Conservation (phyloP, 2,888 invertebrate genomes). For the Ichneumoninae sp. region DNA sequence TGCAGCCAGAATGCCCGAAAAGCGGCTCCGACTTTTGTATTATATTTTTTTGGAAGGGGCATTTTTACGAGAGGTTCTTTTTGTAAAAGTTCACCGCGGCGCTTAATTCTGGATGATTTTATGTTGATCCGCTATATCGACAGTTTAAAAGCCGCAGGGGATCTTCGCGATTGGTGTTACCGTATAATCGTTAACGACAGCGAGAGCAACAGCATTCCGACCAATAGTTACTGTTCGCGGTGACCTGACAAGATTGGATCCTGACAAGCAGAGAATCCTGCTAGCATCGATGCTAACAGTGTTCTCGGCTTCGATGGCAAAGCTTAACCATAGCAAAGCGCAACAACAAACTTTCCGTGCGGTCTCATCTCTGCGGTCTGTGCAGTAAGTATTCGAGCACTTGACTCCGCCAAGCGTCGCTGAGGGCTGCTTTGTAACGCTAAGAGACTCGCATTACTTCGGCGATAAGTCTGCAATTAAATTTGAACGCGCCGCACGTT, state of each 20-base stretch:
- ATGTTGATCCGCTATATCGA: background rate
- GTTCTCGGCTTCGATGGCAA: background rate
- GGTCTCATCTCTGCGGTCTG: slow-evolving; percentile 44
- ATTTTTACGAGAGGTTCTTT: background rate
- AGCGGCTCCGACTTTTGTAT: background rate
- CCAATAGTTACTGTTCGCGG: background rate
- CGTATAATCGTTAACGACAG: background rate
- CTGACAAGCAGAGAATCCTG: slow-evolving; percentile 11
- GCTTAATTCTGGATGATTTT: background rate
- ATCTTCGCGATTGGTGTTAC: background rate
- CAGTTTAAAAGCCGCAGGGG: background rate
- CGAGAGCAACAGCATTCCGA: background rate
- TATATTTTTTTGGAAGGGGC: background rate
- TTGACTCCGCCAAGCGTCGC: background rate
- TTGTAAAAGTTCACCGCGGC: background rate
- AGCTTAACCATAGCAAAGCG: slow-evolving; percentile 24
- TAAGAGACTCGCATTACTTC: slow-evolving; percentile 58
- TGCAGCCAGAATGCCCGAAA: background rate
- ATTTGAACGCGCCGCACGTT: slow-evolving; percentile 63
- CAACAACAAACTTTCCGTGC: slow-evolving; percentile 50
- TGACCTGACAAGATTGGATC: slow-evolving; percentile 3
- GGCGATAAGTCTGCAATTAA: slow-evolving; percentile 66
- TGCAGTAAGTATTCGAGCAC: slow-evolving; percentile 35
- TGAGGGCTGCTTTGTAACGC: slow-evolving; percentile 42
- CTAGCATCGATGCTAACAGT: background rate